These are phyloP conservation scores for Neodiprion virginianus DNA, from an alignment of 1,140 invertebrate genomes.

Conservation along the genomic window DNA sequence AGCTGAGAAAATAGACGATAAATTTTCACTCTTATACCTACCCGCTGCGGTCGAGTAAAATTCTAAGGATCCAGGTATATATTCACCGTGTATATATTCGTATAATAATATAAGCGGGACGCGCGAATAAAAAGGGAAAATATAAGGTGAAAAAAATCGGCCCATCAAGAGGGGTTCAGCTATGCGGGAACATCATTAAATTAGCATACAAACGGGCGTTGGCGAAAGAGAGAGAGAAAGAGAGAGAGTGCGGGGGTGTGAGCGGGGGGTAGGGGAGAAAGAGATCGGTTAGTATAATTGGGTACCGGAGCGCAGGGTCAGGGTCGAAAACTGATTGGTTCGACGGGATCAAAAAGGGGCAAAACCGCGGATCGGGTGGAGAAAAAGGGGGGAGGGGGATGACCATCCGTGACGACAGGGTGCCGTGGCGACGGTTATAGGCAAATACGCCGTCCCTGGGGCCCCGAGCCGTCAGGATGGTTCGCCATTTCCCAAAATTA, in stretches of 20 bases:
- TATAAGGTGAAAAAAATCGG: neutral
- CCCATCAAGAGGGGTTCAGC: neutral
- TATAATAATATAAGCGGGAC: too few relatives aligned
- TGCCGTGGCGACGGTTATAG: conserved; percentile 1
- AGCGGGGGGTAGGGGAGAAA: neutral
- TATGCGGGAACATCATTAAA: conserved; percentile 1
- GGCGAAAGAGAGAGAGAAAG: neutral
- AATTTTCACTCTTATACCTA: conserved; percentile 1
- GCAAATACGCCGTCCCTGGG: neutral
- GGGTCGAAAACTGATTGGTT: neutral
- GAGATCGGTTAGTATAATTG: neutral
- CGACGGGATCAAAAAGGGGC: neutral
- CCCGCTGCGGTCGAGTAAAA: neutral
- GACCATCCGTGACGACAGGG: neutral
- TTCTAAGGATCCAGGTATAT: neutral
- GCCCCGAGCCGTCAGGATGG: neutral
- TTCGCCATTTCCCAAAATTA: neutral
- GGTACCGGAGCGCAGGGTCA: neutral
- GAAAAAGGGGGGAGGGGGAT: neutral
- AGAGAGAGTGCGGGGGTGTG: too few relatives aligned
- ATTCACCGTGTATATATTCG: too few relatives aligned
- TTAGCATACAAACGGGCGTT: conserved; percentile 1
- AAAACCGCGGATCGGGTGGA: neutral
- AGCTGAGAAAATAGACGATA: conserved; percentile 7
- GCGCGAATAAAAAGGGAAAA: neutral